phyloP scores from a whole-genome alignment of 2,888 invertebrate species.

The Leptinotarsa rubiginosa region DNA sequence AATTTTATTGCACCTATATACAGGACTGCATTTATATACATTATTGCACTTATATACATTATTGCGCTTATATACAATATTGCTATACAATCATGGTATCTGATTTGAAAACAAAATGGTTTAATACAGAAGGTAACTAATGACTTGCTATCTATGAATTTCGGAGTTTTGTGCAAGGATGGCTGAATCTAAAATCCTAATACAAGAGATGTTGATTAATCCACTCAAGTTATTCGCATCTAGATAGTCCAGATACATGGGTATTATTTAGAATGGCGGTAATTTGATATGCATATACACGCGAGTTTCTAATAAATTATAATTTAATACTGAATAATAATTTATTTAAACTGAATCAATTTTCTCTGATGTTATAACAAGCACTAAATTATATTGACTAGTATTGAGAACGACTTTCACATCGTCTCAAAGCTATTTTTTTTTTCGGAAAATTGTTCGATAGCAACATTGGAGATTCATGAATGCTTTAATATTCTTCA shows the following conservation, averaged over 20 bases:
- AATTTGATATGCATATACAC: conserved; percentile 34
- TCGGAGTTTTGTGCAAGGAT: conserved; percentile 43
- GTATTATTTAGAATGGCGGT: conserved; percentile 21
- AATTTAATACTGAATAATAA: conserved; percentile 38
- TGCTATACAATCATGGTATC: conserved; percentile 52
- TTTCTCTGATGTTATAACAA: conserved; percentile 39
- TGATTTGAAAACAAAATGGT: conserved; percentile 49
- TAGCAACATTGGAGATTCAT: conserved; percentile 53
- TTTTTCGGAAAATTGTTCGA: conserved; percentile 46
- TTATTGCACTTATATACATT: conserved; percentile 51
- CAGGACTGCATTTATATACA: conserved; percentile 50
- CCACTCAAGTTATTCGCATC: conserved; percentile 26
- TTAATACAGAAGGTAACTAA: conserved; percentile 58
- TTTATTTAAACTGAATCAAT: conserved; percentile 18
- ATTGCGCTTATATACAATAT: conserved; percentile 51
- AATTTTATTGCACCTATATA: conserved; percentile 56
- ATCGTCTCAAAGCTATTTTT: conserved; percentile 46
- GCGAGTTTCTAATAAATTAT: conserved; percentile 32
- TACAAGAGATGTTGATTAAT: neutral
- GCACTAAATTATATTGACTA: conserved; percentile 50
- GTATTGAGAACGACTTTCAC: conserved; percentile 46
- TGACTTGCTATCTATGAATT: conserved; percentile 53
- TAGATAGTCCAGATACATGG: conserved; percentile 1
- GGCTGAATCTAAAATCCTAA: conserved; percentile 26
- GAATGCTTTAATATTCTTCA: conserved; percentile 43